A percentile compares a stretch with the other conserved stretches of the same genome.
Evolutionary conservation across 92 coral and sea anemone species (phyloP).

Genomic region (Nematostella vectensis): DNA sequence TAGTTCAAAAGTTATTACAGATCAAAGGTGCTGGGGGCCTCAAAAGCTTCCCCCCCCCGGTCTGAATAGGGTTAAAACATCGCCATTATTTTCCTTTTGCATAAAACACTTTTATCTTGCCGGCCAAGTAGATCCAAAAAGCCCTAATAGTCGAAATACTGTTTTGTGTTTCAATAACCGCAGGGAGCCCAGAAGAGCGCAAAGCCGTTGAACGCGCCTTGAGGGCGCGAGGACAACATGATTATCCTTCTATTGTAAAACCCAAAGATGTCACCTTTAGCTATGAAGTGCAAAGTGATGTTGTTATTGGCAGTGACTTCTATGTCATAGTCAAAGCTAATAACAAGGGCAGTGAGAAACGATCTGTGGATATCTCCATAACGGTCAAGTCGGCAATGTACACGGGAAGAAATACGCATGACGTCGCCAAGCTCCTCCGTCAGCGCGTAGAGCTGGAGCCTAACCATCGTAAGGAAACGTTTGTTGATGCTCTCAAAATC

Average conservation of each 20-base stretch:
- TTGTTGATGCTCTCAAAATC: too few relatives aligned
- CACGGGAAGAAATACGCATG: conserved; percentile 42
- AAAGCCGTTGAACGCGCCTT: conserved; percentile 36
- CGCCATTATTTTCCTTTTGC: background rate
- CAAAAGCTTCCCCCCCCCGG: too few relatives aligned
- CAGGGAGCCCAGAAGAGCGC: conserved; percentile 50
- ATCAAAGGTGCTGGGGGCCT: too few relatives aligned
- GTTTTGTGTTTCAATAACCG: background rate
- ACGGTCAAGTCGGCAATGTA: conserved; percentile 33
- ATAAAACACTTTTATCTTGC: background rate
- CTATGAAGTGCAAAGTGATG: conserved; percentile 16
- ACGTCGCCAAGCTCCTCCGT: too few relatives aligned
- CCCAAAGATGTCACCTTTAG: conserved; percentile 33
- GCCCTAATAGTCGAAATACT: background rate
- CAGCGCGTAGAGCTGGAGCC: too few relatives aligned
- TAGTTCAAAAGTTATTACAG: too few relatives aligned
- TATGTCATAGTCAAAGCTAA: conserved; percentile 18
- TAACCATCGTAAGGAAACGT: too few relatives aligned
- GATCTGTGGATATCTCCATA: conserved; percentile 22
- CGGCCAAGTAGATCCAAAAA: background rate
- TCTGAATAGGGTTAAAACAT: too few relatives aligned
- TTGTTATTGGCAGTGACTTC: conserved; percentile 36
- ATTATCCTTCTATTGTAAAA: conserved; percentile 18
- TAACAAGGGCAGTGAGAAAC: conserved; percentile 22
- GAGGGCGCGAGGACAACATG: conserved; percentile 47